Percentiles rank a stretch among this genome's conserved stretches.
phyloP scores from a whole-genome alignment of 2,113 vertebrate species.

The Hydrochoerus hydrochaeris region DNA sequence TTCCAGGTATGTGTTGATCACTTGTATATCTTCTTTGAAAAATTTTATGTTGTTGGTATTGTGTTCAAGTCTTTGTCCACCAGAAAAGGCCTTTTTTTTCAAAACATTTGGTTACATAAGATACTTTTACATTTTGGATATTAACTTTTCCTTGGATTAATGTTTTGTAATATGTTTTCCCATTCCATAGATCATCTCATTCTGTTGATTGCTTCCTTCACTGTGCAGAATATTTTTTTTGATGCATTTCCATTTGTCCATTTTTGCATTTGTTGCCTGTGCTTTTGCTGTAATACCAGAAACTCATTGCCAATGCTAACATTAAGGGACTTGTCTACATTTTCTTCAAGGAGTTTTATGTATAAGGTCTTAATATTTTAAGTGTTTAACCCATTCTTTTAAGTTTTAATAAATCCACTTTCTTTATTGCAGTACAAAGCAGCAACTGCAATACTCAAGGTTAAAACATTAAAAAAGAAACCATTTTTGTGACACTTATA shows the following conservation, averaged over 20 bases:
- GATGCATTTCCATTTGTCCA: not conserved
- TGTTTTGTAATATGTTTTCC: not conserved
- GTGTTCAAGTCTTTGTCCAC: not conserved
- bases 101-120: not conserved
- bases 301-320: not conserved
- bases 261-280: not conserved
- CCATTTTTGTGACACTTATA: constrained; percentile 93
- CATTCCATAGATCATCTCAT: not conserved
- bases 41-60: not conserved
- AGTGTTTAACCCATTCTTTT: not conserved
- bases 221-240: not conserved
- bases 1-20: not conserved
- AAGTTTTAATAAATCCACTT: constrained; percentile 84
- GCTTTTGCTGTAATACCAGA: not conserved
- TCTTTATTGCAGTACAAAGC: constrained; percentile 95
- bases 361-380: not conserved
- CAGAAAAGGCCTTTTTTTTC: not conserved
- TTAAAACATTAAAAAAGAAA: constrained; percentile 98
- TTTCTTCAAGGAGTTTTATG: not conserved
- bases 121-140: not conserved
- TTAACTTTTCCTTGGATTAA: not conserved
- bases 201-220: not conserved
- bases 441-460: constrained; percentile 93
- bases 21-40: not conserved
- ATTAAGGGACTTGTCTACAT: not conserved